Evolutionary conservation across 2,888 invertebrate genomes (phyloP).

Genomic region (Physocephala rufipes): DNA sequence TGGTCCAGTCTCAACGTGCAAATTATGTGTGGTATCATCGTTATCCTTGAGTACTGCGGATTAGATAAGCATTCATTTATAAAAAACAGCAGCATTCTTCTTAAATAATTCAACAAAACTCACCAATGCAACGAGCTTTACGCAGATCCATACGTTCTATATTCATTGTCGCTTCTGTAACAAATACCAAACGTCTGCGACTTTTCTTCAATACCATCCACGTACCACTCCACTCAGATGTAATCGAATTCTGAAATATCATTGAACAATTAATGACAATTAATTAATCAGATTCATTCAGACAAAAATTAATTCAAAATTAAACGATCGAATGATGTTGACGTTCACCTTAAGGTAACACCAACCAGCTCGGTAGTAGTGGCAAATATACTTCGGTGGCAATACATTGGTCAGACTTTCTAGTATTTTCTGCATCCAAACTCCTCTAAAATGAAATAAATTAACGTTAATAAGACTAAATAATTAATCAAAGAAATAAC

Average conservation of each 20-base stretch:
- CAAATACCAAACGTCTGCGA: slow-evolving; percentile 68
- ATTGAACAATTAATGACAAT: neutral
- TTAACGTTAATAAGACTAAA: no score
- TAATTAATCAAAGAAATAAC: neutral
- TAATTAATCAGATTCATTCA: neutral
- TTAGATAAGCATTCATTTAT: neutral
- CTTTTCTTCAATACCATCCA: slow-evolving; percentile 81
- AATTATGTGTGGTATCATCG: slow-evolving; percentile 68
- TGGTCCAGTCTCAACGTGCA: slow-evolving; percentile 72
- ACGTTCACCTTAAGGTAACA: slow-evolving; percentile 75
- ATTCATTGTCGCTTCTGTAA: slow-evolving; percentile 62
- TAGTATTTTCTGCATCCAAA: slow-evolving; percentile 83
- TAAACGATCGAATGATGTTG: neutral
- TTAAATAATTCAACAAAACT: slow-evolving; percentile 45
- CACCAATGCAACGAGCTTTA: slow-evolving; percentile 82
- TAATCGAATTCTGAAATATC: slow-evolving; percentile 57
- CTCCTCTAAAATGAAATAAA: slow-evolving; percentile 56
- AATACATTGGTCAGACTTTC: slow-evolving; percentile 77
- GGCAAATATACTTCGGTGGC: slow-evolving; percentile 74
- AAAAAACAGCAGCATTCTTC: neutral
- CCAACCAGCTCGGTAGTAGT: slow-evolving; percentile 82
- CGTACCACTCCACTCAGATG: slow-evolving; percentile 75
- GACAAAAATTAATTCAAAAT: neutral
- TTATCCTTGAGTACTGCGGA: slow-evolving; percentile 72
- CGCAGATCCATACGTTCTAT: slow-evolving; percentile 77